phyloP scores from a whole-genome alignment of 2,113 vertebrate genomes.

The Alligator mississippiensis region DNA sequence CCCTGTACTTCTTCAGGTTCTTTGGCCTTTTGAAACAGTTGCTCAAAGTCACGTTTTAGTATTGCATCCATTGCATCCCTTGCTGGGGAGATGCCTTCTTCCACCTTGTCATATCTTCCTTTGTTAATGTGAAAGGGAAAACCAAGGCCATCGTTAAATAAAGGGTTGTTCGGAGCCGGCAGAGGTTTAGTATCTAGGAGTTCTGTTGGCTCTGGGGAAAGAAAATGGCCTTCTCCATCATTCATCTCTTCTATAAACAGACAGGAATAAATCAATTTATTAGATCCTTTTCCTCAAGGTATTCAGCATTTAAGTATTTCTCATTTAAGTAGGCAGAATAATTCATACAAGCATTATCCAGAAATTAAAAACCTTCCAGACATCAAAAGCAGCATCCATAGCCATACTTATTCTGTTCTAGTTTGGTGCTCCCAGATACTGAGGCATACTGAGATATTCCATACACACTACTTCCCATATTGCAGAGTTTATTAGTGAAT shows the following conservation, averaged over 20 bases:
- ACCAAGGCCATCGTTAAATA: conserved; percentile 54
- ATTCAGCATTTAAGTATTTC: background rate
- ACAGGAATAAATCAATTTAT: background rate
- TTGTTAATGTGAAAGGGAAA: conserved; percentile 84
- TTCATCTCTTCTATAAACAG: conserved; percentile 79
- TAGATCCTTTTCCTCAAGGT: background rate
- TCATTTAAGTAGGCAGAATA: background rate
- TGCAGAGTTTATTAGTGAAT: too few relatives aligned
- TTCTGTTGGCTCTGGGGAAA: conserved; percentile 86
- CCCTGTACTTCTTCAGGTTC: conserved; percentile 85
- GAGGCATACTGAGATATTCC: too few relatives aligned
- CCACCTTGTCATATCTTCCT: conserved; percentile 58
- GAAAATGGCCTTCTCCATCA: conserved; percentile 79
- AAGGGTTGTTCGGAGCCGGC: conserved; percentile 59
- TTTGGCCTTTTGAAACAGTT: conserved; percentile 64
- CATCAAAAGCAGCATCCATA: background rate
- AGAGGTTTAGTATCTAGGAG: conserved; percentile 70
- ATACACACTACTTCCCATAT: too few relatives aligned
- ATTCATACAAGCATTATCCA: background rate
- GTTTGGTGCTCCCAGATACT: too few relatives aligned
- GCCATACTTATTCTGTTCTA: too few relatives aligned
- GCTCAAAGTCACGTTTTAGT: conserved; percentile 61
- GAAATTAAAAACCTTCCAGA: background rate
- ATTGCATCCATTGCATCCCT: conserved; percentile 62
- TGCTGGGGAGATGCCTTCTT: conserved; percentile 52